Conservation (phyloP, 2,888 invertebrate species). For the Cryptus viduatorius region DNA sequence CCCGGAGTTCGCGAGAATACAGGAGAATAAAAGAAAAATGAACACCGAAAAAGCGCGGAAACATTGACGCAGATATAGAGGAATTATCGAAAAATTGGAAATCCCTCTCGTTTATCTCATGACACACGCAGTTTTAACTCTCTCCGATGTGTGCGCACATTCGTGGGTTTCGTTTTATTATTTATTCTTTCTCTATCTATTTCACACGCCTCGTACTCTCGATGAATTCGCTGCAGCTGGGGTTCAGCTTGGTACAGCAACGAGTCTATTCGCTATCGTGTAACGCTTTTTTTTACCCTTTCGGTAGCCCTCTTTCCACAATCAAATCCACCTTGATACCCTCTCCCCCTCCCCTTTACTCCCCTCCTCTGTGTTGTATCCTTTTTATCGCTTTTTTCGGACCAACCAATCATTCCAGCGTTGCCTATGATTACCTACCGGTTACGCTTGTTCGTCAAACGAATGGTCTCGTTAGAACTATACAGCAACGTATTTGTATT, state of each 20-base stretch:
- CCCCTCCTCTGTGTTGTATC: conserved; percentile 16
- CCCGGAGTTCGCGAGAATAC: neutral
- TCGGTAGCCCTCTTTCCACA: neutral
- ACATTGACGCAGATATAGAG: conserved; percentile 11
- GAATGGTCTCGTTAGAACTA: conserved; percentile 45
- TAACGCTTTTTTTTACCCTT: neutral
- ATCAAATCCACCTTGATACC: neutral
- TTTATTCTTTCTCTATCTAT: conserved; percentile 16
- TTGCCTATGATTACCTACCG: conserved; percentile 43
- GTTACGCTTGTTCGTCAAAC: conserved; percentile 52
- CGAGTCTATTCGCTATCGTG: conserved; percentile 9
- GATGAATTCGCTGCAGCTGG: conserved; percentile 39
- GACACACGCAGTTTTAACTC: conserved; percentile 14
- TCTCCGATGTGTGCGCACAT: neutral
- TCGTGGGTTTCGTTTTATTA: conserved; percentile 1
- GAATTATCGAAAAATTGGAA: conserved; percentile 44
- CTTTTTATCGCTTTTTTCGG: conserved; percentile 15
- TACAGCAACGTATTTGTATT: neutral
- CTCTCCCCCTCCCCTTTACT: neutral
- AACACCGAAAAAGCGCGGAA: neutral
- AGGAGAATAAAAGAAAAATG: neutral
- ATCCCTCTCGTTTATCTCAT: conserved; percentile 22
- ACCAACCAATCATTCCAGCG: conserved; percentile 32
- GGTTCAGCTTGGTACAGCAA: conserved; percentile 10
- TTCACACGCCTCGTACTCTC: conserved; percentile 31